Evolutionary conservation across 2,113 vertebrate genomes (phyloP).

Genomic region (Nannobrachium achirus): DNA sequence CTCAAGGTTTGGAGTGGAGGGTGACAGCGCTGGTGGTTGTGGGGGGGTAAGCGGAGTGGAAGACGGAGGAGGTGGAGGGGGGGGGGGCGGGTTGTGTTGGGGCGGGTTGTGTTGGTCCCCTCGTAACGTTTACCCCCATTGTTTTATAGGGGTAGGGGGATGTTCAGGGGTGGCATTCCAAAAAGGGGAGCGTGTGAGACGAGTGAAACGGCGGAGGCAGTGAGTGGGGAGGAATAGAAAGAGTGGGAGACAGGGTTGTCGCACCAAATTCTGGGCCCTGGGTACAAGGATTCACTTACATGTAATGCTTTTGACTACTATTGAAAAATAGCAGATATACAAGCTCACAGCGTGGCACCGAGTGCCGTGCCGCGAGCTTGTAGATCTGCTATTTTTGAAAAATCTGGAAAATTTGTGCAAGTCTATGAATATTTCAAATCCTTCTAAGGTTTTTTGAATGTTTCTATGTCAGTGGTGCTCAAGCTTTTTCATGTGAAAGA

Average conservation of each 20-base stretch:
- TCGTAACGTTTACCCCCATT: neutral
- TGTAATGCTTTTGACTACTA: too few relatives aligned
- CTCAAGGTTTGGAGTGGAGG: conserved; percentile 35
- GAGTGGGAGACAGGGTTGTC: neutral
- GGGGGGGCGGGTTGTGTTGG: neutral
- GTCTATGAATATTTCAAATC: too few relatives aligned
- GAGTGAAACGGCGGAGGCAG: neutral
- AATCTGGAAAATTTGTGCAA: too few relatives aligned
- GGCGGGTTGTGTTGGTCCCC: neutral
- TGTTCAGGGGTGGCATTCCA: conserved; percentile 36
- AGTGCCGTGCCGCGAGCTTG: too few relatives aligned
- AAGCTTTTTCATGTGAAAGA: too few relatives aligned
- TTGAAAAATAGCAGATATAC: too few relatives aligned
- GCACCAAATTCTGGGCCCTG: too few relatives aligned
- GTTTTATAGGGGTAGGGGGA: neutral
- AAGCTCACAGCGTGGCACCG: too few relatives aligned
- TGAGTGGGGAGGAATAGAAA: neutral
- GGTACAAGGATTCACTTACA: too few relatives aligned
- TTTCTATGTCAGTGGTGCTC: too few relatives aligned
- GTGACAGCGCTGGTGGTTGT: conserved; percentile 10
- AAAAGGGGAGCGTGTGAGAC: neutral
- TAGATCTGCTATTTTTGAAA: too few relatives aligned
- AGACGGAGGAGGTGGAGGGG: neutral
- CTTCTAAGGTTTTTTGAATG: too few relatives aligned
- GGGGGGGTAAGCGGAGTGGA: neutral